A percentile compares a stretch with the other conserved stretches of the same genome.
phyloP scores from a whole-genome alignment of 2,797 vertebrate species.

The Alosa sapidissima region DNA sequence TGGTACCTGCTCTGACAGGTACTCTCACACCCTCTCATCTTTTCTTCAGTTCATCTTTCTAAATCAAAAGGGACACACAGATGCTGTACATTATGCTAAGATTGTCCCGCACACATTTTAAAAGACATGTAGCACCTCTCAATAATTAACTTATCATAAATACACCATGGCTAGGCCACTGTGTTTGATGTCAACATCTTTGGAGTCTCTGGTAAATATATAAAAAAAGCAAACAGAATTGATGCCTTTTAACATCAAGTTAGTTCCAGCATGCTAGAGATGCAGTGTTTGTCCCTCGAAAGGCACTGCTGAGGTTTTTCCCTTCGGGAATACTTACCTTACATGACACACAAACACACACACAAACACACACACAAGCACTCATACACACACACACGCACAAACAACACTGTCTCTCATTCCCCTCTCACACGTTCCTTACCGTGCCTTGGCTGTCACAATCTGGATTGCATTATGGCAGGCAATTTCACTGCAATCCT shows the following conservation, averaged over 20 bases:
- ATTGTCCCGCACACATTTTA: not conserved
- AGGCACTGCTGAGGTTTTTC: not conserved
- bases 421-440: not conserved
- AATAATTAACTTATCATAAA: conserved; percentile 21
- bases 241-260: not conserved
- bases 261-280: not conserved
- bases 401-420: not conserved
- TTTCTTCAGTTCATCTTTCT: not conserved
- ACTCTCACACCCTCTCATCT: not conserved
- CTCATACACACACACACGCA: not conserved
- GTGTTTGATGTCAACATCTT: not conserved
- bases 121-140: not conserved
- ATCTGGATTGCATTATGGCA: not conserved
- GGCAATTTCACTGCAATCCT: not conserved
- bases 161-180: not conserved
- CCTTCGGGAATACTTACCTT: not conserved
- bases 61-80: conserved; percentile 1
- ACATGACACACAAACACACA: not conserved
- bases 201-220: not conserved
- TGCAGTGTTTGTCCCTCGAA: not conserved
- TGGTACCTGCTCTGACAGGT: too few relatives aligned
- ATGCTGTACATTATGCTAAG: not conserved
- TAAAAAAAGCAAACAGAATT: not conserved
- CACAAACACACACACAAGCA: not conserved
- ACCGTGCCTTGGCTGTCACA: not conserved